phyloP scores from a whole-genome alignment of 2,113 vertebrate genomes.

The Glaucidium brasilianum region DNA sequence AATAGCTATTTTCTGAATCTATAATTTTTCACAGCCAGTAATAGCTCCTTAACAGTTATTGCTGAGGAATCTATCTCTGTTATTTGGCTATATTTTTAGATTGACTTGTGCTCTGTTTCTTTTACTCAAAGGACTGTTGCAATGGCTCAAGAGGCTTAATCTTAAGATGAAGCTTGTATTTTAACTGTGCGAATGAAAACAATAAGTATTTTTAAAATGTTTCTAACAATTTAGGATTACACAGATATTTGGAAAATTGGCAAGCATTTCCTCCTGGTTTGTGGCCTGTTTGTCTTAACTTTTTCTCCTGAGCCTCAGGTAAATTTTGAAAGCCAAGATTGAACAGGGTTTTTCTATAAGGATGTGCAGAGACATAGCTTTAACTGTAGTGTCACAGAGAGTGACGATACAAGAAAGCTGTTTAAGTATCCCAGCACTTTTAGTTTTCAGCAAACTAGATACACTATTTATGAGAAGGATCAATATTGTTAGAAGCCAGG shows the following conservation, averaged over 20 bases:
- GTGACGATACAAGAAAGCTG: background rate
- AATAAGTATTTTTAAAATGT: slow-evolving; percentile 24
- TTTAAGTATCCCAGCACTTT: slow-evolving; percentile 34
- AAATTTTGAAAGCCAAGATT: background rate
- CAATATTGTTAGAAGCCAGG: slow-evolving; percentile 52
- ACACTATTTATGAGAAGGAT: slow-evolving; percentile 66
- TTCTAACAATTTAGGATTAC: slow-evolving; percentile 24
- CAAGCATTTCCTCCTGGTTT: background rate
- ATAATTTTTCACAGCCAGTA: slow-evolving; percentile 1
- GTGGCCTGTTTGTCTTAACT: background rate
- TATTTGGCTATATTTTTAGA: slow-evolving; percentile 40
- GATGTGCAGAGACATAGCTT: background rate
- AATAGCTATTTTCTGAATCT: background rate
- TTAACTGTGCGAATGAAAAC: slow-evolving; percentile 46
- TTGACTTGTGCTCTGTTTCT: slow-evolving; percentile 11
- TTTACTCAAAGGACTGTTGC: slow-evolving; percentile 45
- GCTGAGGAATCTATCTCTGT: slow-evolving; percentile 1
- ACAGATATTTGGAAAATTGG: background rate
- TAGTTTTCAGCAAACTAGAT: slow-evolving; percentile 56
- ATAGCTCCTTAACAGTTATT: background rate
- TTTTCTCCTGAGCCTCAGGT: background rate
- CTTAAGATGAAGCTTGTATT: slow-evolving; percentile 41
- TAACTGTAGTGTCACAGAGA: background rate
- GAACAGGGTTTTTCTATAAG: background rate
- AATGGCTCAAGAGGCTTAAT: slow-evolving; percentile 48